A percentile compares a stretch with the other conserved stretches of the same genome.
Conservation (phyloP, 92 coral and sea anemone genomes). For the Blastomussa wellsi region DNA sequence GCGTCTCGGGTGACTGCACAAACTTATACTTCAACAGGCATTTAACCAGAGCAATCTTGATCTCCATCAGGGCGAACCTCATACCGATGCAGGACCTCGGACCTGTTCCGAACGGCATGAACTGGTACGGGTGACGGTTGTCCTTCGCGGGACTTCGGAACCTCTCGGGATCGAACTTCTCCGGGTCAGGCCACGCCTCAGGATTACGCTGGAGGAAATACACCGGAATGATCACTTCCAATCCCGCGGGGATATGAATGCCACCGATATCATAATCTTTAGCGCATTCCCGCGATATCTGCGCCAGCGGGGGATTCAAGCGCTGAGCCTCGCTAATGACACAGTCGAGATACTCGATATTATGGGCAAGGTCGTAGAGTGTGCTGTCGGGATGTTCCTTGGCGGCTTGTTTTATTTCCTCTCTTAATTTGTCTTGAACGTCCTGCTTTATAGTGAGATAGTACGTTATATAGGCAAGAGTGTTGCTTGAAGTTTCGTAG, state of each 20-base stretch:
- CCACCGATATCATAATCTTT: conserved; percentile 46
- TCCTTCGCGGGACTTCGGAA: conserved; percentile 48
- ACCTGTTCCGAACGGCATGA: conserved; percentile 59
- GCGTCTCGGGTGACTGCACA: conserved; percentile 70
- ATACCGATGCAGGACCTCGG: conserved; percentile 75
- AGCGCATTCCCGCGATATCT: conserved; percentile 45
- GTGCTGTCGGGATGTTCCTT: conserved; percentile 20
- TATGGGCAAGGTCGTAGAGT: conserved; percentile 54
- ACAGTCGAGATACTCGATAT: conserved; percentile 67
- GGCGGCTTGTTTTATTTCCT: conserved; percentile 21
- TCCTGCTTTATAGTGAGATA: conserved; percentile 30
- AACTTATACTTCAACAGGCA: conserved; percentile 54
- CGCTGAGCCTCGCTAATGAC: conserved; percentile 63
- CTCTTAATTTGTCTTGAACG: conserved; percentile 35
- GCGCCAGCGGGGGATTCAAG: conserved; percentile 40
- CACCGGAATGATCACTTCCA: conserved; percentile 47
- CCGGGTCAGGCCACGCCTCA: conserved; percentile 56
- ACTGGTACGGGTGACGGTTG: conserved; percentile 44
- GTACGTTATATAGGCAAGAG: conserved; percentile 46
- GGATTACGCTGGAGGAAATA: conserved; percentile 59
- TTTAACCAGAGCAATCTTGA: conserved; percentile 61
- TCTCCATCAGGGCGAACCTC: conserved; percentile 67
- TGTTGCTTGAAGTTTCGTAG: conserved; percentile 54
- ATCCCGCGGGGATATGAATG: conserved; percentile 44
- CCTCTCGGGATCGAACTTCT: conserved; percentile 68